Evolutionary conservation across 1,140 invertebrate species (phyloP).

Genomic region (Sarcophaga bullata): DNA sequence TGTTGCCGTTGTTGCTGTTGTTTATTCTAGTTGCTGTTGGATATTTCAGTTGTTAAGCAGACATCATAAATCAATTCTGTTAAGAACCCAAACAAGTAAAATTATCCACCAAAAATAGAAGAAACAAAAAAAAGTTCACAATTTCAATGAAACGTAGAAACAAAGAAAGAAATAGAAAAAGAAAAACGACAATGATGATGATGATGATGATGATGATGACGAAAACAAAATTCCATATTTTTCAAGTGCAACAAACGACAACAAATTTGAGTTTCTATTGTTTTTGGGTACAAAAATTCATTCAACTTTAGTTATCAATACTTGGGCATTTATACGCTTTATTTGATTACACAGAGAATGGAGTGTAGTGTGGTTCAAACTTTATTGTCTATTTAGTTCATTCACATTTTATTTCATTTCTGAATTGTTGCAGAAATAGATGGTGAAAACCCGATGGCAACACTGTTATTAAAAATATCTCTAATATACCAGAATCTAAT

Average conservation of each 20-base stretch:
- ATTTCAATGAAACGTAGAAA: neutral
- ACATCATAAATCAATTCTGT: conserved; percentile 38
- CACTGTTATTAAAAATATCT: too few species aligned
- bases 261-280: too few species aligned
- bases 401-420: too few species aligned
- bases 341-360: too few species aligned
- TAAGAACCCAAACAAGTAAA: conserved; percentile 19
- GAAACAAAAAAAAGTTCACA: neutral
- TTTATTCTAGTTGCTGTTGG: conserved; percentile 9
- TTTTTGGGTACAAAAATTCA: neutral
- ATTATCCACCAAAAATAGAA: neutral
- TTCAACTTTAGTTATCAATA: neutral
- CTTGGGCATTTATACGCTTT: neutral
- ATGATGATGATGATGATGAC: neutral
- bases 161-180: conserved; percentile 3
- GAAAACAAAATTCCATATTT: neutral
- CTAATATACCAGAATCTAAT: too few species aligned
- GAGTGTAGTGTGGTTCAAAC: neutral
- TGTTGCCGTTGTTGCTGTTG: neutral
- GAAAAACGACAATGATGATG: neutral
- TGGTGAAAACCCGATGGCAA: too few species aligned
- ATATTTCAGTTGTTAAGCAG: conserved; percentile 39
- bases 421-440: too few species aligned
- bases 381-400: too few species aligned
- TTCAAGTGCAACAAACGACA: conserved; percentile 24